Conservation (phyloP, 2,888 invertebrate species). For the Serrognathus titanus region DNA sequence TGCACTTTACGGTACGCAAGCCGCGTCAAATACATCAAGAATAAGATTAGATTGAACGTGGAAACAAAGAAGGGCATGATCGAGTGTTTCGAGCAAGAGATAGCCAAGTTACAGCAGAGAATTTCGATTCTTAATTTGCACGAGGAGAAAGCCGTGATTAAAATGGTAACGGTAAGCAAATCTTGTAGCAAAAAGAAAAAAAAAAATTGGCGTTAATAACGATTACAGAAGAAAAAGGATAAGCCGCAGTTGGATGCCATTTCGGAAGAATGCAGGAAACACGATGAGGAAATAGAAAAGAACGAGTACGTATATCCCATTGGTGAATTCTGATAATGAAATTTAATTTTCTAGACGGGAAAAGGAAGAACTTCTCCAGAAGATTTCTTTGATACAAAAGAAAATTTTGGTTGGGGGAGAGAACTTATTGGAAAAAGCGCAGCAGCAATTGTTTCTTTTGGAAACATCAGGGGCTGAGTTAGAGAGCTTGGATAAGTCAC, state of each 20-base stretch:
- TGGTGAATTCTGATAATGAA: background rate
- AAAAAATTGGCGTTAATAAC: background rate
- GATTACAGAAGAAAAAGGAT: conserved; percentile 24
- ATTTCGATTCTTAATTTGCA: conserved; percentile 49
- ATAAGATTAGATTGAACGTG: conserved; percentile 92
- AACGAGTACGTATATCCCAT: conserved; percentile 39
- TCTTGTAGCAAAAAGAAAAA: background rate
- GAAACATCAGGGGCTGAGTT: conserved; percentile 84
- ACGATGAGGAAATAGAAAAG: conserved; percentile 41
- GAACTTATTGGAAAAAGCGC: conserved; percentile 95
- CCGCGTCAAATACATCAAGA: conserved; percentile 96
- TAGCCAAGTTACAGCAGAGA: conserved; percentile 84
- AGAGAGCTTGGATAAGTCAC: conserved; percentile 72
- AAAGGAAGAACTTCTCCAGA: conserved; percentile 78
- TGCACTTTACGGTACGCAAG: conserved; percentile 96
- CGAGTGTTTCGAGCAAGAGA: conserved; percentile 94
- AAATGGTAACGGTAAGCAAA: conserved; percentile 16
- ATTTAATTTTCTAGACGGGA: conserved; percentile 53
- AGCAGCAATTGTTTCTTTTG: conserved; percentile 84
- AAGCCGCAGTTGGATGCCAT: conserved; percentile 25
- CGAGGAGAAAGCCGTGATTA: conserved; percentile 37
- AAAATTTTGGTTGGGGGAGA: conserved; percentile 98
- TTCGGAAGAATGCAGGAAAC: conserved; percentile 39
- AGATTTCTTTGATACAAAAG: conserved; percentile 85
- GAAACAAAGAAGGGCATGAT: conserved; percentile 96